These are phyloP conservation scores for Sebastes dallii DNA, from an alignment of 2,797 vertebrate genomes.

Conservation along the genomic window DNA sequence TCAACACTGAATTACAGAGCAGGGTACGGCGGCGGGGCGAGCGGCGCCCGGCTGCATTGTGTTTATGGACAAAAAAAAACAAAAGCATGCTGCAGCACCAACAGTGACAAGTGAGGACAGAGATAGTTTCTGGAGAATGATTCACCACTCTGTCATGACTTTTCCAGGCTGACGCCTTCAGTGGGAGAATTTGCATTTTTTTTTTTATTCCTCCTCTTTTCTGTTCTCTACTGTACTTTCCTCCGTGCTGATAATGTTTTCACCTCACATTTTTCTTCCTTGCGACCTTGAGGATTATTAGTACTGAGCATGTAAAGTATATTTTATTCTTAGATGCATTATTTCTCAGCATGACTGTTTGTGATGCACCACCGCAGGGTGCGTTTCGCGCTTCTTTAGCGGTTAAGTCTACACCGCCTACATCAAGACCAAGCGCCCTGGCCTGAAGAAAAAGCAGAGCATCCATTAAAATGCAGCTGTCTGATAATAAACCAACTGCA, in stretches of 20 bases:
- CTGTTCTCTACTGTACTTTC: background rate
- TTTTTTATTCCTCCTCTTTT: background rate
- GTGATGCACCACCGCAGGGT: conserved; percentile 13
- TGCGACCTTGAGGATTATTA: background rate
- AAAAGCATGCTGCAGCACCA: conserved; percentile 1
- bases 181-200: background rate
- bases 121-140: conserved; percentile 38
- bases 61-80: background rate
- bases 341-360: background rate
- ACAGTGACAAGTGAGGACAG: conserved; percentile 38
- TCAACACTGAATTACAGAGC: conserved; percentile 28
- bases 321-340: conserved; percentile 2
- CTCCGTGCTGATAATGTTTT: background rate
- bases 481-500: conserved; percentile 11
- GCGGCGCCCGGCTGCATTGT: conserved; percentile 14
- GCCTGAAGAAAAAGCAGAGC: conserved; percentile 25
- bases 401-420: conserved; percentile 33
- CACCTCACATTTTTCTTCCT: background rate
- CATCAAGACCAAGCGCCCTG: background rate
- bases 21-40: background rate
- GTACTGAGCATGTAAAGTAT: background rate
- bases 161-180: conserved; percentile 28
- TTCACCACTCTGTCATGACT: conserved; percentile 36
- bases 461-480: conserved; percentile 25
- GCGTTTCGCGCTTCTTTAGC: conserved; percentile 5